phyloP scores from a whole-genome alignment of 2,113 vertebrate species.

The Odocoileus virginianus region DNA sequence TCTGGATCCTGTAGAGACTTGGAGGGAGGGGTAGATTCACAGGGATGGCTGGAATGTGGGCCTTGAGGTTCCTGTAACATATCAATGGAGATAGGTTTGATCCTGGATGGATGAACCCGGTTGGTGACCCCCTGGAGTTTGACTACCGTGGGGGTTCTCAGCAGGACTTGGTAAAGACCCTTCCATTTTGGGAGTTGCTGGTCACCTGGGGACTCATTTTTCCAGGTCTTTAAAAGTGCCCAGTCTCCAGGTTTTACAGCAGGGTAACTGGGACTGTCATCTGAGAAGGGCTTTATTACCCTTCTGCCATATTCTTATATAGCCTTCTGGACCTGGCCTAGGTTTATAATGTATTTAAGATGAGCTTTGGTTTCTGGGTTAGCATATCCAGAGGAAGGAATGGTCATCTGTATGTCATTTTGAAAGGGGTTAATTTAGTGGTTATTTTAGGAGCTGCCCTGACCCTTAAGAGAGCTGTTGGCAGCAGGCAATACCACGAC shows the following conservation, averaged over 20 bases:
- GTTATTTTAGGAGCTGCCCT: background rate
- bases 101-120: background rate
- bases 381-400: background rate
- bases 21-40: background rate
- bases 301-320: background rate
- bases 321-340: background rate
- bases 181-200: background rate
- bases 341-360: background rate
- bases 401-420: background rate
- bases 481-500: background rate
- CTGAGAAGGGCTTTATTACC: background rate
- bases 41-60: background rate
- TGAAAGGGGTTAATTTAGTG: background rate
- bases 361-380: background rate
- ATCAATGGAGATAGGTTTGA: background rate
- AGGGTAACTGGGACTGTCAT: background rate
- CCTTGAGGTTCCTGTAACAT: background rate
- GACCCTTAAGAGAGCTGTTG: background rate
- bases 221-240: background rate
- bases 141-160: background rate
- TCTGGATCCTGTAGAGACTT: background rate
- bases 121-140: background rate
- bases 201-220: background rate
- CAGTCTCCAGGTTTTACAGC: background rate
- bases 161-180: background rate